Percentiles rank a stretch among this genome's conserved stretches.
phyloP scores from a whole-genome alignment of 2,113 vertebrate species.

The Austrofundulus limnaeus region DNA sequence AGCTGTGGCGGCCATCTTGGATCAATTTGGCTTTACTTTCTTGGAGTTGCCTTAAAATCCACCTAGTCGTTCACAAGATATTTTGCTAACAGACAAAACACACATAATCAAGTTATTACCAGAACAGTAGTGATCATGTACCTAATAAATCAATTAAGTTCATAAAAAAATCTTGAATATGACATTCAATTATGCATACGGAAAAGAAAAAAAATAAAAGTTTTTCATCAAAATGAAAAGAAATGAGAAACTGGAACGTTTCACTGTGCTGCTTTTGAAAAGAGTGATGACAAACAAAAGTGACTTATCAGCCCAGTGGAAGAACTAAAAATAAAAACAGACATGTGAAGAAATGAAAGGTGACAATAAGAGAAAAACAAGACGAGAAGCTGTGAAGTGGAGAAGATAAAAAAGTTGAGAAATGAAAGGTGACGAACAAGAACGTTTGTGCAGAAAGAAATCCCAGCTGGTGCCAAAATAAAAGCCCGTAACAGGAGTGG shows the following conservation, averaged over 20 bases:
- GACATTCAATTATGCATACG: not conserved
- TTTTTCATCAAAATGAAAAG: constrained; percentile 4
- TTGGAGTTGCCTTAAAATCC: too few relatives aligned
- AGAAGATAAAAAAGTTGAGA: constrained; percentile 19
- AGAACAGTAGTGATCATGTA: too few relatives aligned
- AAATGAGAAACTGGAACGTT: constrained; percentile 5
- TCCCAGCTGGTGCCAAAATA: constrained; percentile 17
- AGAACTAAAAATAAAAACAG: constrained; percentile 31
- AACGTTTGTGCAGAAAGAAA: constrained; percentile 27
- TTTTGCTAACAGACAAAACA: too few relatives aligned
- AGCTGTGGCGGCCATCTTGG: too few relatives aligned
- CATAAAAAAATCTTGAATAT: not conserved
- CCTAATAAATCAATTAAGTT: not conserved
- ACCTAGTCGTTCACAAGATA: too few relatives aligned
- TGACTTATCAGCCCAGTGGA: not conserved
- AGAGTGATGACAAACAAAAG: constrained; percentile 7
- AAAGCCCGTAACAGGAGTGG: constrained; percentile 32
- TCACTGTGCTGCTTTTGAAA: constrained; percentile 3
- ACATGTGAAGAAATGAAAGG: constrained; percentile 28
- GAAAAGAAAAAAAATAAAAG: not conserved
- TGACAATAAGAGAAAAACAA: constrained; percentile 33
- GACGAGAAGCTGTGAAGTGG: constrained; percentile 25
- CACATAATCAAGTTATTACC: too few relatives aligned
- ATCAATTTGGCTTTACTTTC: too few relatives aligned
- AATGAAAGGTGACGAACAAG: constrained; percentile 19